Percentiles rank a stretch among this genome's conserved stretches.
Conservation (phyloP, 2,888 invertebrate species). For the Carcina quercana region DNA sequence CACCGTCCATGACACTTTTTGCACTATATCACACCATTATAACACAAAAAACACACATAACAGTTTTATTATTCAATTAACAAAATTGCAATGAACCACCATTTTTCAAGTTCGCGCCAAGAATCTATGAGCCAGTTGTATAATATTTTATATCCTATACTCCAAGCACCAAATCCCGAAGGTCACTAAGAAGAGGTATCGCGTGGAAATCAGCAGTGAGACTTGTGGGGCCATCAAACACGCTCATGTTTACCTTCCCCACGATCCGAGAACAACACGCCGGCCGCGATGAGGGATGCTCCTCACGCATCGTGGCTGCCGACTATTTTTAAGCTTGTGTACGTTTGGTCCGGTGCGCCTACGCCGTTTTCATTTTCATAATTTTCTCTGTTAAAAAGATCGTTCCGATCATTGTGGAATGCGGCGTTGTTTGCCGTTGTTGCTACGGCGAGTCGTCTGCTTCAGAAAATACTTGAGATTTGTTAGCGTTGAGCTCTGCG, state of each 20-base stretch:
- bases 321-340: conserved; percentile 45
- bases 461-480: too few relatives aligned
- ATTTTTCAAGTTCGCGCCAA: too few relatives aligned
- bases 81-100: too few relatives aligned
- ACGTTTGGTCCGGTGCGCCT: conserved; percentile 2
- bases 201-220: conserved; percentile 26
- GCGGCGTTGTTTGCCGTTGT: conserved; percentile 7
- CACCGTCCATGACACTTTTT: too few relatives aligned
- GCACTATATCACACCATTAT: too few relatives aligned
- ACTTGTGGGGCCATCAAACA: conserved; percentile 24
- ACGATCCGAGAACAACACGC: conserved; percentile 38
- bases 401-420: conserved; percentile 3
- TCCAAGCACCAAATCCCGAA: too few relatives aligned
- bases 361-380: conserved; percentile 10
- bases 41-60: too few relatives aligned
- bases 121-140: too few relatives aligned
- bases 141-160: too few relatives aligned
- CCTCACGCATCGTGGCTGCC: conserved; percentile 26
- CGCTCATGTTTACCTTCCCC: conserved; percentile 21
- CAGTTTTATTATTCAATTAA: too few relatives aligned
- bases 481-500: too few relatives aligned
- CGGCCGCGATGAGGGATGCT: conserved; percentile 44
- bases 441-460: conserved; percentile 2
- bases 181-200: too few relatives aligned
- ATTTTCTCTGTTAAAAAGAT: conserved; percentile 5